A percentile compares a stretch with the other conserved stretches of the same genome.
phyloP scores from a whole-genome alignment of 2,888 invertebrate species.

The Amphipyra berbera region DNA sequence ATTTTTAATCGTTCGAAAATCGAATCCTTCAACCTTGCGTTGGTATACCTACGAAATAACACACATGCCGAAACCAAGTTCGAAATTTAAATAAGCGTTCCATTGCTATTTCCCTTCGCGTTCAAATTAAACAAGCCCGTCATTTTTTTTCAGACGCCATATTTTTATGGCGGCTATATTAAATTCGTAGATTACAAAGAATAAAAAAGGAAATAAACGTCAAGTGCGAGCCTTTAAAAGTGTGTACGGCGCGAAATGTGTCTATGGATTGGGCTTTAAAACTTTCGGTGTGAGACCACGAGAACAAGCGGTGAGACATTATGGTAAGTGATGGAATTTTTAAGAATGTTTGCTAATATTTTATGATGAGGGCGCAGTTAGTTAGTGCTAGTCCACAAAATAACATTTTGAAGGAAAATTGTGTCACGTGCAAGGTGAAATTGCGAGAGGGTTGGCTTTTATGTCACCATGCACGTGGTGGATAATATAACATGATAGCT shows the following conservation, averaged over 20 bases:
- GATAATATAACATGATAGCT: no score
- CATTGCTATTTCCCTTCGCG: conserved; percentile 65
- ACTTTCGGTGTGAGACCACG: conserved; percentile 13
- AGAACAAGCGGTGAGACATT: conserved; percentile 13
- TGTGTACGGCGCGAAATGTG: conserved; percentile 71
- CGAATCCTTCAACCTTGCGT: conserved; percentile 2
- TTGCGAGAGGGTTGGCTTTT: no score
- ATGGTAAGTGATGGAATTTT: neutral
- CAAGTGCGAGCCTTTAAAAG: conserved; percentile 79
- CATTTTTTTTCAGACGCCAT: conserved; percentile 73
- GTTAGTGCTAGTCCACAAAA: no score
- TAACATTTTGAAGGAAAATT: no score
- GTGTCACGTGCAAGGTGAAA: no score
- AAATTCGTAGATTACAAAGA: conserved; percentile 84
- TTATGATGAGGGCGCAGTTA: no score
- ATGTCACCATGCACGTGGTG: no score
- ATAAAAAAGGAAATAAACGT: conserved; percentile 83
- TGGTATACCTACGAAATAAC: conserved; percentile 18
- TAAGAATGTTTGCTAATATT: no score
- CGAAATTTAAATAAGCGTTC: conserved; percentile 76
- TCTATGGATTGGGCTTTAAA: conserved; percentile 50
- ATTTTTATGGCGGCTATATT: conserved; percentile 82
- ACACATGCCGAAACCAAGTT: conserved; percentile 61
- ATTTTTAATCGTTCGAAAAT: conserved; percentile 8
- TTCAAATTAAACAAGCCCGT: conserved; percentile 75